Evolutionary conservation across 2,797 vertebrate species (phyloP).

Genomic region (Lepilemur septentrionalis): DNA sequence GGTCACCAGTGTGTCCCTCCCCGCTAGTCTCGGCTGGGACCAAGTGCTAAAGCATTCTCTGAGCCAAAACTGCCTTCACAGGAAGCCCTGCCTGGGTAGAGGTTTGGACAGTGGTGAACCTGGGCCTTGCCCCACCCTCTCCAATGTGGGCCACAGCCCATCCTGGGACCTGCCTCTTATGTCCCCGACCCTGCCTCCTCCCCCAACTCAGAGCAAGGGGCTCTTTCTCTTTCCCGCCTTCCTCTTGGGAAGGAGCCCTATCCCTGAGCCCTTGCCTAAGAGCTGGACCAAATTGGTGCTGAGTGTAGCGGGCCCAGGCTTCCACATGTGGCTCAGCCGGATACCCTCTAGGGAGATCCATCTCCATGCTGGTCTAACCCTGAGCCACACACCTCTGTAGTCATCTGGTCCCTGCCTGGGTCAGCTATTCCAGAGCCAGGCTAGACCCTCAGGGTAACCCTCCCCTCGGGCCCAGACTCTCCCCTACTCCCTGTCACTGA

Average conservation of each 20-base stretch:
- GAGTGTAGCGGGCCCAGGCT: background rate
- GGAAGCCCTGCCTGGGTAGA: background rate
- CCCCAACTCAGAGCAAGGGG: background rate
- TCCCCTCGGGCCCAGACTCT: background rate
- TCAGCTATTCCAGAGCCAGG: background rate
- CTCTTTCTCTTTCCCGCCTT: background rate
- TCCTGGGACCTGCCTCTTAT: background rate
- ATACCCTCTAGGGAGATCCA: rapidly evolving
- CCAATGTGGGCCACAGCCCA: background rate
- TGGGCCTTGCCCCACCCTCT: background rate
- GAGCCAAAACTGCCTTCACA: background rate
- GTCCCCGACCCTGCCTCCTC: too few species aligned
- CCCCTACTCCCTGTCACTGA: background rate
- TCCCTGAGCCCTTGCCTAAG: too few species aligned
- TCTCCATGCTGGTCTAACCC: background rate
- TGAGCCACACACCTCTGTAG: background rate
- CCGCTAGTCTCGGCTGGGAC: background rate
- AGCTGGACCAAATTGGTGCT: background rate
- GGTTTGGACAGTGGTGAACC: background rate
- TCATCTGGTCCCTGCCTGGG: too few species aligned
- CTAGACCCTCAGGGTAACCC: background rate
- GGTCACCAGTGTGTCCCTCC: background rate
- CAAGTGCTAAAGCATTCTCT: background rate
- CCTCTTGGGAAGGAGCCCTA: background rate
- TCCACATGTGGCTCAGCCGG: background rate